These are phyloP conservation scores for Leptinotarsa defecta DNA, from an alignment of 1,140 invertebrate species.

Conservation along the genomic window DNA sequence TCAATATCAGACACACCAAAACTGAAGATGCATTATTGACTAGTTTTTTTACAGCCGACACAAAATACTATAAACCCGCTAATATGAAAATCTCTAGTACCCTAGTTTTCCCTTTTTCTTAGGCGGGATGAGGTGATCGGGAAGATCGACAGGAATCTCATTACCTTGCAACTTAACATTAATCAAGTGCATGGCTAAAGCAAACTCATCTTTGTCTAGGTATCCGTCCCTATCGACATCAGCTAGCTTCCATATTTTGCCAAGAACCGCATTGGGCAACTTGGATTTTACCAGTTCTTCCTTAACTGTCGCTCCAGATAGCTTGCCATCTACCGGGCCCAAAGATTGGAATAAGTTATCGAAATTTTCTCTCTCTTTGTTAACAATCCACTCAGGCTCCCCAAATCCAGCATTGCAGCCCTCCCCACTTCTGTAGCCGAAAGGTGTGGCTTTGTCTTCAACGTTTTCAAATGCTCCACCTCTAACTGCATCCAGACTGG, in stretches of 20 bases:
- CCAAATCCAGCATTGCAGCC: conserved; percentile 94
- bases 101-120: conserved; percentile 64
- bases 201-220: conserved; percentile 96
- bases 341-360: conserved; percentile 87
- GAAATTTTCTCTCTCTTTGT: conserved; percentile 82
- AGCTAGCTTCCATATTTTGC: conserved; percentile 96
- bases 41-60: background rate
- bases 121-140: conserved; percentile 93
- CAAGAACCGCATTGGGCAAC: conserved; percentile 93
- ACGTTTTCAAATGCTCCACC: conserved; percentile 90
- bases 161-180: conserved; percentile 91
- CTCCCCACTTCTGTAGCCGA: conserved; percentile 94
- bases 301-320: conserved; percentile 92
- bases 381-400: conserved; percentile 96
- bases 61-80: background rate
- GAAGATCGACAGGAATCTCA: conserved; percentile 88
- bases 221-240: conserved; percentile 96
- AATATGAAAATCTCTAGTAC: background rate
- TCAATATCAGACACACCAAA: background rate
- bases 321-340: conserved; percentile 88
- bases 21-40: background rate
- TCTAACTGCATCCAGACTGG: conserved; percentile 48
- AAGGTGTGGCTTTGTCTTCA: conserved; percentile 86
- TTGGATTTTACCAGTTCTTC: conserved; percentile 97
- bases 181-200: conserved; percentile 97